Evolutionary conservation across 2,888 invertebrate species (phyloP), one percentile per base, ranked within the genome.

Genomic region (Branchipolynoe longqiensis): DNA sequence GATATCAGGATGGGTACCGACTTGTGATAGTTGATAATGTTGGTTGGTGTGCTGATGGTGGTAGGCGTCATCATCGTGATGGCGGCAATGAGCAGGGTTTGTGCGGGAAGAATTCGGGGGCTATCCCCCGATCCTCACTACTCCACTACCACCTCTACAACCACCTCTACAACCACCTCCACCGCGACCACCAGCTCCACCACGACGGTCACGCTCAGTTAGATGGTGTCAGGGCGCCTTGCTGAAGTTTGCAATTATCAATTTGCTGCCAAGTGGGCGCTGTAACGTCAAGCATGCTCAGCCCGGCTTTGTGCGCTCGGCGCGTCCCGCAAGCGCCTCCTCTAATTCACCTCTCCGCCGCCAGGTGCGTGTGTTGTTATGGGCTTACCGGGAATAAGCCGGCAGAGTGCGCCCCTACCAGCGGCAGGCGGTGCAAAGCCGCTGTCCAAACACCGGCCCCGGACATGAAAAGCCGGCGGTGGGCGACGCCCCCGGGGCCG

Each of bases 211-310:
- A 8, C 18, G 48, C 8, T 48, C 48, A 48, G 8, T 48, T 48
- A 48, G 48, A 48, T 48, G 48, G 48, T 48, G 18, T 48, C 18
- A 48, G 8, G 18, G 48, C 8, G 18, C 18, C 48, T 48, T 12
- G 8, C 48, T 48, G 18, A 48, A 48, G 48, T 48, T 48, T 48
- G 48, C 48, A 48, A 62, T 62, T 62, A 62, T 31, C 62, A 62
- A 62, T 62, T 62, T 62, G 62, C 62, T 31, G 31, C 62, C 28
- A 28, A 62, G 62, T 62, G 62, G 62, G n/a, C 28, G 14, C 6
- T 62, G 25, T 25, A 62, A 62, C 62, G 62, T 62, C 62, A 62
- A 62, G 62, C 62, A 62, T 62, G 14, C 62, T 62, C n/a, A 62
- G 62, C 6, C 25, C 62, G 31, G 62, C 62, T 62, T 62, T 62